Conservation (phyloP, 1,140 invertebrate genomes). For the Vollenhovia emeryi region DNA sequence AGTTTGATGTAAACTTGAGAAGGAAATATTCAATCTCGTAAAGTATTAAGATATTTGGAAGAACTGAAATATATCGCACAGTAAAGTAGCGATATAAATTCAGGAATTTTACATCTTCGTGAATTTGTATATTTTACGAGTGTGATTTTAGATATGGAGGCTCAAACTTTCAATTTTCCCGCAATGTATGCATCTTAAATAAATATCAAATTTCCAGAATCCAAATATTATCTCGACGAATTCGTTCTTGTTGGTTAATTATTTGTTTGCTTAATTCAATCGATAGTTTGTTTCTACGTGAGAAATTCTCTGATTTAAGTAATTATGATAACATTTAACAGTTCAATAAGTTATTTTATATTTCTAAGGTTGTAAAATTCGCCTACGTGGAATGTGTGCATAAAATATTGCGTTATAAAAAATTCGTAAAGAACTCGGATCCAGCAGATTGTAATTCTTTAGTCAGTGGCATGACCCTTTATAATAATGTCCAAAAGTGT, state of each 20-base stretch:
- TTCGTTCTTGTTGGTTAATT: neutral
- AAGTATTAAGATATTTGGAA: neutral
- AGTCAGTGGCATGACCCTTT: constrained; percentile 35
- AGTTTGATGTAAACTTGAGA: neutral
- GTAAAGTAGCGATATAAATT: neutral
- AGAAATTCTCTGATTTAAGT: neutral
- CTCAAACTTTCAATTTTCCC: neutral
- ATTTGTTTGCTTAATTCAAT: neutral
- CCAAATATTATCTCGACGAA: neutral
- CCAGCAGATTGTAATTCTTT: neutral
- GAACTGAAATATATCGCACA: no score
- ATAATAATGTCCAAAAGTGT: constrained; percentile 22
- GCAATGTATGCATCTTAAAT: neutral
- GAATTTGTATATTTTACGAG: neutral
- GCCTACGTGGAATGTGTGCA: neutral
- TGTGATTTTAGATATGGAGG: neutral
- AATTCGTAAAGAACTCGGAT: neutral
- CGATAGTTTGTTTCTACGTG: neutral
- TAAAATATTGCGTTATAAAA: constrained; percentile 15
- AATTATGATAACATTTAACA: neutral
- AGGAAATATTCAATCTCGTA: neutral
- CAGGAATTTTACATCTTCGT: neutral
- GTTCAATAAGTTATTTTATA: neutral
- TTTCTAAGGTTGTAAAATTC: neutral
- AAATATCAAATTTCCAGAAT: neutral